phyloP scores from a whole-genome alignment of 1,140 invertebrate species.

The Bombus pascuorum region DNA sequence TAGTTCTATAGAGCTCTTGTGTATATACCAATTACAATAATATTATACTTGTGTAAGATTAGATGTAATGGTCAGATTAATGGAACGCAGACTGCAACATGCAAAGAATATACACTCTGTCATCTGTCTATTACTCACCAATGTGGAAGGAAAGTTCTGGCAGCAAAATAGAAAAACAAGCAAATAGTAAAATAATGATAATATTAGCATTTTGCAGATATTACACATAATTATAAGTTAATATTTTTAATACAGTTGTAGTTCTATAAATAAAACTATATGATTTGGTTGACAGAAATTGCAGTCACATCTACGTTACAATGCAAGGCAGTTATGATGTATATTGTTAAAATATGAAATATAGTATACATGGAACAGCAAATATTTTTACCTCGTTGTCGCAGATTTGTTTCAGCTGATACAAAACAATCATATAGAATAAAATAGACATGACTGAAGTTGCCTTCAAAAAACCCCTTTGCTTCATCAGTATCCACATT shows the following conservation, averaged over 20 bases:
- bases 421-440: constrained; percentile 98
- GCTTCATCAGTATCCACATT: constrained; percentile 94
- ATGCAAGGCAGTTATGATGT: constrained; percentile 33
- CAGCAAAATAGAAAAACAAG: constrained; percentile 81
- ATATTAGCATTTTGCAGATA: constrained; percentile 53
- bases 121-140: constrained; percentile 82
- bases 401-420: constrained; percentile 93
- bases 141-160: constrained; percentile 87
- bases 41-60: constrained; percentile 7
- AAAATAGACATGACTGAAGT: constrained; percentile 97
- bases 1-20: not conserved
- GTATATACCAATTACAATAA: constrained; percentile 14
- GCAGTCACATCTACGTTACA: constrained; percentile 12
- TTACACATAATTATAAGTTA: constrained; percentile 48
- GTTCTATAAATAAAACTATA: constrained; percentile 41
- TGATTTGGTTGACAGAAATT: constrained; percentile 5
- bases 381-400: constrained; percentile 91
- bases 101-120: constrained; percentile 39
- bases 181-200: constrained; percentile 72
- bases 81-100: constrained; percentile 28
- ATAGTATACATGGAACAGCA: not conserved
- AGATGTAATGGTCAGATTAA: constrained; percentile 24
- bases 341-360: not conserved
- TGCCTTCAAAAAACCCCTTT: constrained; percentile 95
- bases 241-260: constrained; percentile 31